Evolutionary conservation across 1,140 invertebrate species (phyloP), one percentile per base, ranked within the genome.

Genomic region (Stegodyphus mimosarum): DNA sequence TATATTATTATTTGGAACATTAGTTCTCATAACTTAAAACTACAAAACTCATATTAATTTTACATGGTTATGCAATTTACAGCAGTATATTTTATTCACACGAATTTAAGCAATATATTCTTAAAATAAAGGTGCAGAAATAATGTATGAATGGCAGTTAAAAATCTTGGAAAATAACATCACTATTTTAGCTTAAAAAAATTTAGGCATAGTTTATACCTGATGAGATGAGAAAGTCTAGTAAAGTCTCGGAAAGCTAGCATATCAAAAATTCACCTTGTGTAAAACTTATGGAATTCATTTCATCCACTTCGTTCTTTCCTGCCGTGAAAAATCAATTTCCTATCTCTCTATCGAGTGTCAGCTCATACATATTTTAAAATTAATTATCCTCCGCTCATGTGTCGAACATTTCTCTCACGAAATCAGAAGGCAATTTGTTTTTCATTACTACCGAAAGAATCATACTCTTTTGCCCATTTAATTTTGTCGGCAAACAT

Each of bases 281-380:
- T 11, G 15, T 60, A 60, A 60, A 60, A 60, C 15, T 11, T 60
- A 60, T 60, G 10, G 15, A 1, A 15, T 17, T 67, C n/a, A 18
- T 33, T 18, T 71, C 33, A 13, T 71, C 10, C 17, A 1, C 17
- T 71, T 51, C 70, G 13, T 71, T 13, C n/a, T 49, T 71, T 71
- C 10, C 13, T 6, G 18, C 33, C 5, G 49, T 33, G 33, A 33
- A 71, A 49, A 71, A 71, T 71, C 70, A 71, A 71, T 71, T 71
- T 50, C 70, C 49, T 71, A 49, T 71, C 70, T 67, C 33, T 17
- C n/a, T n/a, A 67, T 67, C 17, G 10, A 71, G 70, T 50, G 70
- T 71, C 18, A 71, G 70, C 49, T 49, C 70, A 51, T 71, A 50
- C 70, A 71, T 71, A 71, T 71, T 71, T 71, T 50, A 71, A 71